Evolutionary conservation across 2,113 vertebrate species (phyloP).

Genomic region (Barnardius zonarius): DNA sequence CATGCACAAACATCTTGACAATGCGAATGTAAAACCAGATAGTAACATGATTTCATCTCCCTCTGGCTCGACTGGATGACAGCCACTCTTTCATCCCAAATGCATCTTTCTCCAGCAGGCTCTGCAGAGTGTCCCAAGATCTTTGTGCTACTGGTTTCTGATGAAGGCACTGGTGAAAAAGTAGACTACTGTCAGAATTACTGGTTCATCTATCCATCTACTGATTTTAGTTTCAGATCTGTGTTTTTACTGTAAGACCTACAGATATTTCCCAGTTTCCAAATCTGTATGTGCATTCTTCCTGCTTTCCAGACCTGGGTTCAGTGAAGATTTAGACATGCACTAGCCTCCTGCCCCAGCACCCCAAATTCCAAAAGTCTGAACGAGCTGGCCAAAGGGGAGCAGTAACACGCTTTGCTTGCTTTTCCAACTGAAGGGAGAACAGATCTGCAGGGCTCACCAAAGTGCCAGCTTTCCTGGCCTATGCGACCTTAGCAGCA

Average conservation of each 20-base stretch:
- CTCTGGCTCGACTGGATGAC: background rate
- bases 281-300: background rate
- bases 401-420: background rate
- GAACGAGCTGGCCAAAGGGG: background rate
- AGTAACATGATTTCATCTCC: background rate
- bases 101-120: background rate
- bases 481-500: background rate
- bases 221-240: background rate
- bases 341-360: background rate
- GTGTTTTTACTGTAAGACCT: background rate
- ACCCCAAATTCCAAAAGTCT: background rate
- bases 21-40: background rate
- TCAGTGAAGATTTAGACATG: background rate
- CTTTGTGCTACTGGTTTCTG: background rate
- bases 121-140: background rate
- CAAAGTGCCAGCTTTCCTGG: background rate
- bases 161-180: background rate
- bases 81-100: background rate
- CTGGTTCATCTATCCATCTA: background rate
- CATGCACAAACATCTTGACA: background rate
- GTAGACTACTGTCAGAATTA: background rate
- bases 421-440: background rate
- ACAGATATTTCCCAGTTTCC: background rate
- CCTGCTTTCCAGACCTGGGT: background rate
- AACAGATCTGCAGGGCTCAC: background rate